phyloP scores from a whole-genome alignment of 2,797 vertebrate species.

The Sebastolobus alascanus region DNA sequence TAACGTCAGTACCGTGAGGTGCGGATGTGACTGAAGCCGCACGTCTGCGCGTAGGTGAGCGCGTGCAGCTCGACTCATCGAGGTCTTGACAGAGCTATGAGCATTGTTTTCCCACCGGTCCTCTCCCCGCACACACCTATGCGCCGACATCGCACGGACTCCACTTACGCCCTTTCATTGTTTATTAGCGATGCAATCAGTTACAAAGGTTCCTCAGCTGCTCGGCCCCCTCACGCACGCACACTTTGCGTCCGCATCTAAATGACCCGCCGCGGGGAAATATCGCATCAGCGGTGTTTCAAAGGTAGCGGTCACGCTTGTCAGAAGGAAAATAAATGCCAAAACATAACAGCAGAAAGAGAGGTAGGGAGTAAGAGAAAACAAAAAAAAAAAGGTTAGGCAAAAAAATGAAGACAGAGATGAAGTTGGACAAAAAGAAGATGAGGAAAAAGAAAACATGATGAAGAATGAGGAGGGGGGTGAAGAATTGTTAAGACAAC shows the following conservation, averaged over 20 bases:
- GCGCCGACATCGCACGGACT: slow-evolving; percentile 26
- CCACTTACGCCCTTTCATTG: slow-evolving; percentile 82
- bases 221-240: slow-evolving; percentile 29
- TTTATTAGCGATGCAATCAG: slow-evolving; percentile 88
- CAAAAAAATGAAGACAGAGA: slow-evolving; percentile 54
- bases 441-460: slow-evolving; percentile 24
- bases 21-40: not conserved
- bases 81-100: slow-evolving; percentile 85
- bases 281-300: slow-evolving; percentile 50
- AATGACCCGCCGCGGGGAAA: slow-evolving; percentile 78
- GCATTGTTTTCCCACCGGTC: slow-evolving; percentile 80
- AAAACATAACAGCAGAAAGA: slow-evolving; percentile 29
- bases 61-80: slow-evolving; percentile 58
- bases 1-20: not conserved
- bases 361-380: slow-evolving; percentile 7
- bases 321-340: slow-evolving; percentile 57
- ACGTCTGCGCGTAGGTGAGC: not conserved
- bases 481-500: slow-evolving; percentile 47
- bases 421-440: slow-evolving; percentile 58
- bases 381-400: slow-evolving; percentile 2
- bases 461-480: not conserved
- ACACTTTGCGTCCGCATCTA: slow-evolving; percentile 70
- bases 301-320: slow-evolving; percentile 43
- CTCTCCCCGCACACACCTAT: slow-evolving; percentile 6
- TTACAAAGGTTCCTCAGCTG: slow-evolving; percentile 71